These are phyloP conservation scores for Eucidaris tribuloides DNA, from an alignment of 35 echinoderm and acorn worm genomes.

Conservation along the genomic window DNA sequence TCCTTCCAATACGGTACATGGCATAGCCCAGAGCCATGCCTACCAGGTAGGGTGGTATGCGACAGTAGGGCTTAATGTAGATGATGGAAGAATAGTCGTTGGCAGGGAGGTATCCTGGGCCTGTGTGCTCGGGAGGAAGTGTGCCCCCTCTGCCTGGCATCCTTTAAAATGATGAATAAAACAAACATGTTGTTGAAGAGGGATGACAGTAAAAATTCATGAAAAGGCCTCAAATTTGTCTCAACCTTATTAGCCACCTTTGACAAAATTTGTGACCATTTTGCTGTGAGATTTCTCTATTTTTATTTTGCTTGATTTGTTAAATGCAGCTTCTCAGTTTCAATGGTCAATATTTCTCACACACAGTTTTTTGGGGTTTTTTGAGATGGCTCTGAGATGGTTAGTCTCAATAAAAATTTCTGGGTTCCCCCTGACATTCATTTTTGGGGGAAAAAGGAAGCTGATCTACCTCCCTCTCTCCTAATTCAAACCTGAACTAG, in stretches of 20 bases:
- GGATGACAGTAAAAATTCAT: not conserved
- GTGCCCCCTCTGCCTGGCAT: not conserved
- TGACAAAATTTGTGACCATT: not conserved
- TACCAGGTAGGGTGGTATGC: constrained; percentile 81
- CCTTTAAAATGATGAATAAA: no score
- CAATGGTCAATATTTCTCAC: no score
- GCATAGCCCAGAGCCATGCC: constrained; percentile 81
- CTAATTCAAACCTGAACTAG: no score
- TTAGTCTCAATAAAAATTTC: no score
- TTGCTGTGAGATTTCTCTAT: not conserved
- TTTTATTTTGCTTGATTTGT: not conserved
- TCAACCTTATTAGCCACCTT: not conserved
- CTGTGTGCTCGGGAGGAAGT: not conserved
- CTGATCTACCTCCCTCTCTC: no score
- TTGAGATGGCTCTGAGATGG: no score
- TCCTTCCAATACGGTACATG: constrained; percentile 49
- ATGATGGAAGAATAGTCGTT: constrained; percentile 2
- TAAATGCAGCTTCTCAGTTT: no score
- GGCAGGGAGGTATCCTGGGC: not conserved
- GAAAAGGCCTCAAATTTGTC: not conserved
- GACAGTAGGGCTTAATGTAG: constrained; percentile 77
- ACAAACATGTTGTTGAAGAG: not conserved
- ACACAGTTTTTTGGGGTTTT: no score
- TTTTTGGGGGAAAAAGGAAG: no score
- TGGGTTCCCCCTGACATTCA: no score